Base-by-base conservation (phyloP, 2,888 invertebrate genomes). In the Catocala fraxini region DNA sequence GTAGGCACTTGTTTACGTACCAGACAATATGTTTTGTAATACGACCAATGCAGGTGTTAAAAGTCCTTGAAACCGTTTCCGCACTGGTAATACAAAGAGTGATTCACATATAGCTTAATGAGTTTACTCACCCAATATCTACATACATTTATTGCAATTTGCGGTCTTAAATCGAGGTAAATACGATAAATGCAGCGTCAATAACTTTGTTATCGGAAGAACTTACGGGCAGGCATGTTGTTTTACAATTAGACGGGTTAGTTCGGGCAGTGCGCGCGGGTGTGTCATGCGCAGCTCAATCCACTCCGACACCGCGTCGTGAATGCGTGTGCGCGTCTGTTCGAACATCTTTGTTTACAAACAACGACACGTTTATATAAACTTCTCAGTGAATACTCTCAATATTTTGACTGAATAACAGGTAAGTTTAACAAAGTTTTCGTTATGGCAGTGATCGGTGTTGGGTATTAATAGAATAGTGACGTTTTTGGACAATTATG, bases 301-400 rank as follows among this genome's bases (percentile, higher is more conserved):
- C 56, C 56, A 52, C 53, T 70, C 67, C 63, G 39, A 59, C 48
- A 63, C 51, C 4, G 54, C 55, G 35, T 13, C 6, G 46, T 61
- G 64, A 55, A 7, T 46, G 77, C 76, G 75, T 73, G 70, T 66
- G 77, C 75, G 71, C 71, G 59, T 57, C 56, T 61, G 65, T 33
- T 25, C 25, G 3, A 3, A 60, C 59, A 54, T 25, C 57, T 72
- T 82, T 85, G 85, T 85, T 85, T 85, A 85, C 83, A 81, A 85
- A 85, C 84, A 83, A 67, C 25, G 25, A 25, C 53, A 42, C 56
- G 12, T 9, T 59, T 63, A n/a, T 58, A 51, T 39, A 6, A 42
- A 42, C 42, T 34, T 55, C 51, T 7, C 53, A 42, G 51, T 47
- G 48, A 52, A 6, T 11, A 9, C 25, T 9, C 13, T 15, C 35